Base-by-base conservation (phyloP, 2,888 invertebrate genomes). In the Elmis aenea region DNA sequence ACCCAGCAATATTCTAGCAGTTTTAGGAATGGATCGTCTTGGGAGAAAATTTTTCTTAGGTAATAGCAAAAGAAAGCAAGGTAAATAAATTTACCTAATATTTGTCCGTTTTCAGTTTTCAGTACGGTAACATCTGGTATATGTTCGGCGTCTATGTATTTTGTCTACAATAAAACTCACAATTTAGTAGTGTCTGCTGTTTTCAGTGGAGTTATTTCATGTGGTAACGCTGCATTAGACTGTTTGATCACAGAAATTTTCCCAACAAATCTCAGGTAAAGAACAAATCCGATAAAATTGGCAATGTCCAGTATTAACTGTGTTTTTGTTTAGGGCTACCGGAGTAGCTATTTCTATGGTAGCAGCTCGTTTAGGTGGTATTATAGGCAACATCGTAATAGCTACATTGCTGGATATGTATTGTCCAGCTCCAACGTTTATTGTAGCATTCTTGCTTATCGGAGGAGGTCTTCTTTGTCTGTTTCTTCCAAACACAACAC, bases 201-300 rank as follows among this genome's bases (percentile, higher is more conserved):
- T 57, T 89, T 89, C 70, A 88, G 87, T 62, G 86, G 87, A 30
- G 87, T 88, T 38, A 89, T 89, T 51, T 88, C 88, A 36, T 89
- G 88, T 64, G 89, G 89, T 46, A 89, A 89, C 68, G 89, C 89
- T 32, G 87, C 92, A 3, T 74, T 93, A 45, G 92, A 92, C 72
- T 93, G 93, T 62, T 78, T 94, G 51, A 88, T 89, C 60, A 90
- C 90, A 13, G 94, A 94, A 72, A 85, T 93, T 43, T 93, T 92
- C 66, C 93, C 93, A 18, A 93, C 93, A 23, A 83, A 88, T 69
- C 74, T 93, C 59, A 80, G 90, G 86, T 85, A 69, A 38, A 10
- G 5, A 13, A 1, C 2, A 31, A 31, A 13, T 21, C 2, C 5
- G 5, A 31, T 14, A 10, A 20, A 15, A 36, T 42, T 29, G 5